phyloP scores from a whole-genome alignment of 2,888 invertebrate genomes.

The Asteroscopus sphinx region DNA sequence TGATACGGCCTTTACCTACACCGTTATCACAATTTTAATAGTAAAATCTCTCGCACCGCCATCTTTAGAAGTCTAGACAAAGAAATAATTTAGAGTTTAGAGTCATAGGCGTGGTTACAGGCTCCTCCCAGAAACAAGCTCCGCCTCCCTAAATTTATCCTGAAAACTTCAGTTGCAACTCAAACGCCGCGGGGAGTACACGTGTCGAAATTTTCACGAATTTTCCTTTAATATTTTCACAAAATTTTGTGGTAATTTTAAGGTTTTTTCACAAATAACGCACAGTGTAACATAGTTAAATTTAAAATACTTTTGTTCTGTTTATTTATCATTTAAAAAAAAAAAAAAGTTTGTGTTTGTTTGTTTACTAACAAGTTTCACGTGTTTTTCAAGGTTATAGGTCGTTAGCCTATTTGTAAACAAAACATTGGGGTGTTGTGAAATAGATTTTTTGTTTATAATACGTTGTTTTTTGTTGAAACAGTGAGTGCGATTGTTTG shows the following conservation, averaged over 20 bases:
- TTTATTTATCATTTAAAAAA: constrained; percentile 9
- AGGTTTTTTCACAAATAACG: neutral
- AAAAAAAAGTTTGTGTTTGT: constrained; percentile 62
- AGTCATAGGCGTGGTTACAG: constrained; percentile 52
- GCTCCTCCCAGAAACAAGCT: constrained; percentile 38
- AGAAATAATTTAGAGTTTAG: constrained; percentile 60
- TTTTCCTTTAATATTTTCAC: constrained; percentile 1
- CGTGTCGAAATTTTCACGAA: constrained; percentile 2
- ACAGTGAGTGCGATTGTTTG: constrained; percentile 10
- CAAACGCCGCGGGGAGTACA: neutral
- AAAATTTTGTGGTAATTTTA: neutral
- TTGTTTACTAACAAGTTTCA: constrained; percentile 63
- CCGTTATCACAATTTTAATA: neutral
- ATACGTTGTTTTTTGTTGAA: neutral
- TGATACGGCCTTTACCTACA: neutral
- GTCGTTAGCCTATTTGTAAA: constrained; percentile 50
- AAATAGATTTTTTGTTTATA: neutral
- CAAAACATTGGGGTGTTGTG: constrained; percentile 1
- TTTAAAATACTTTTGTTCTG: neutral
- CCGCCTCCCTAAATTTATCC: constrained; percentile 32
- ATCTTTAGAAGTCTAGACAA: constrained; percentile 64
- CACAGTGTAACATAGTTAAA: neutral
- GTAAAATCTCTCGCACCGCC: constrained; percentile 37
- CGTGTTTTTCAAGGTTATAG: constrained; percentile 55
- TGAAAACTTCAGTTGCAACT: constrained; percentile 24